Evolutionary conservation across 2,888 invertebrate species (phyloP).

Genomic region (Ametastegia equiseti): DNA sequence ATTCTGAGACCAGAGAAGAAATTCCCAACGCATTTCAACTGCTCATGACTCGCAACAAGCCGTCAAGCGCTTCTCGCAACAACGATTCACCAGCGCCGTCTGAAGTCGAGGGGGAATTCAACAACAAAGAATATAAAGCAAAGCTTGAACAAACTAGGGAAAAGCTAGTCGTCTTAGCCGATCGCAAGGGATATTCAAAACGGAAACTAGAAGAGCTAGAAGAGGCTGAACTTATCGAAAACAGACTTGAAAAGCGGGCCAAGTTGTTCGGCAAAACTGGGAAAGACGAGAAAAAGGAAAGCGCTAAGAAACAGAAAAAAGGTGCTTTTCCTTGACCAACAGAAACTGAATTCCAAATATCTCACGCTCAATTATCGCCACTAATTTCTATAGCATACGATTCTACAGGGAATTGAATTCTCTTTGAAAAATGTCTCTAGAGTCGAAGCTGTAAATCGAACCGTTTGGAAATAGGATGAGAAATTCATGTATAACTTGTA

Average conservation of each 20-base stretch:
- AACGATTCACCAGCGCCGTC: background rate
- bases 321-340: no score
- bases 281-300: background rate
- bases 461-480: no score
- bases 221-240: slow-evolving; percentile 79
- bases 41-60: slow-evolving; percentile 63
- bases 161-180: slow-evolving; percentile 78
- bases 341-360: background rate
- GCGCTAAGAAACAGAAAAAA: background rate
- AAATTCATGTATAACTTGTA: no score
- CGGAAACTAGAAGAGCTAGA: slow-evolving; percentile 79
- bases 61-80: slow-evolving; percentile 42
- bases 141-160: slow-evolving; percentile 58
- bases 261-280: slow-evolving; percentile 80
- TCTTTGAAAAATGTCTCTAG: no score
- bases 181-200: slow-evolving; percentile 80
- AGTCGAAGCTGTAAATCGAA: no score
- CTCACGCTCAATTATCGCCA: no score
- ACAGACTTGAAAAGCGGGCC: slow-evolving; percentile 80
- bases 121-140: slow-evolving; percentile 51
- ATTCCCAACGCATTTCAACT: slow-evolving; percentile 63
- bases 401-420: no score
- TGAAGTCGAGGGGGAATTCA: no score
- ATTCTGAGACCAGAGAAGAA: background rate
- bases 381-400: no score